These are phyloP conservation scores for Eciton burchellii DNA, from an alignment of 1,140 invertebrate species.

Conservation along the genomic window DNA sequence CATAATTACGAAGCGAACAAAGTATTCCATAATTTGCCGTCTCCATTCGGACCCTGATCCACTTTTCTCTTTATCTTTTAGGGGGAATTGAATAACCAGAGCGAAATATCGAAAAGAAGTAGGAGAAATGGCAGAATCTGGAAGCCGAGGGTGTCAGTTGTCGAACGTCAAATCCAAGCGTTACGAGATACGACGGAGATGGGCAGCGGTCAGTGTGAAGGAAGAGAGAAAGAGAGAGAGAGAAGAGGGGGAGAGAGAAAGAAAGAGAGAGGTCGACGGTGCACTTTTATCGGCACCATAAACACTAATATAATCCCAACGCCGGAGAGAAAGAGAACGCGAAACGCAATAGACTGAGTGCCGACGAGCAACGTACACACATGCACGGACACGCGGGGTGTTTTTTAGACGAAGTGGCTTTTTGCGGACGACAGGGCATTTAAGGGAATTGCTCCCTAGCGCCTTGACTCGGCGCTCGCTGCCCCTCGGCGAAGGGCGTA, in stretches of 20 bases:
- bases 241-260: constrained; percentile 49
- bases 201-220: neutral
- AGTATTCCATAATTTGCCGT: neutral
- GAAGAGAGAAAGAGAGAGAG: constrained; percentile 43
- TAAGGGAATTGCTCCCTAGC: constrained; percentile 84
- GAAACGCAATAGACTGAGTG: constrained; percentile 82
- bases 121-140: constrained; percentile 3
- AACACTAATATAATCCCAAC: constrained; percentile 84
- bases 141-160: neutral
- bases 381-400: constrained; percentile 72
- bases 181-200: constrained; percentile 25
- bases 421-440: constrained; percentile 84
- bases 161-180: constrained; percentile 64
- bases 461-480: constrained; percentile 69
- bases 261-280: constrained; percentile 75
- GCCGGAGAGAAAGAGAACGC: constrained; percentile 74
- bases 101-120: neutral
- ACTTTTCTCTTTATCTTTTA: neutral
- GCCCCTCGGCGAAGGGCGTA: constrained; percentile 71
- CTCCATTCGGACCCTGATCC: neutral
- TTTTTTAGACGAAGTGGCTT: constrained; percentile 84
- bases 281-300: constrained; percentile 82
- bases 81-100: neutral
- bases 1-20: neutral
- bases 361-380: constrained; percentile 71